Conservation (phyloP, 2,113 vertebrate species). For the Tachysurus fulvidraco region DNA sequence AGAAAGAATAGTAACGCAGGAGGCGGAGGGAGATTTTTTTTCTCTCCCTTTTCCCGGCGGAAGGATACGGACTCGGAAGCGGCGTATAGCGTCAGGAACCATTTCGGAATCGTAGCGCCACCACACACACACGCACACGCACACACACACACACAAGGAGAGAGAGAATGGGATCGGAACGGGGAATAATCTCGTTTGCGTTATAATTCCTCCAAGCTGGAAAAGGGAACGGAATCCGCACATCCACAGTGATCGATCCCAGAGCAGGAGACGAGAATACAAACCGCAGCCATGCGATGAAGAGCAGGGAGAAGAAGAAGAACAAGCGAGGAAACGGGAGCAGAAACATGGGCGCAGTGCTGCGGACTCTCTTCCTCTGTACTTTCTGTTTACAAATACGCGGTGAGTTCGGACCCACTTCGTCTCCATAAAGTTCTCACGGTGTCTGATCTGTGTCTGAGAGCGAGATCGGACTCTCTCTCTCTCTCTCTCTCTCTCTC, state of each 20-base stretch:
- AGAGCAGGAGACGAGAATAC: conserved; percentile 46
- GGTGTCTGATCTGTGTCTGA: not conserved
- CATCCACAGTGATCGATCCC: not conserved
- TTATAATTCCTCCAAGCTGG: not conserved
- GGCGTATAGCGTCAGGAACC: conserved; percentile 64
- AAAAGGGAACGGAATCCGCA: not conserved
- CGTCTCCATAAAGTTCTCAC: no score
- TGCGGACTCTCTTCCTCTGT: conserved; percentile 84
- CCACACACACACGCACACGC: not conserved
- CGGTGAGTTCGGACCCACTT: conserved; percentile 73
- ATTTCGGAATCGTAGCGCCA: conserved; percentile 59
- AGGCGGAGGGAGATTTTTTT: conserved; percentile 57
- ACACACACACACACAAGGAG: not conserved
- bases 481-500: no score
- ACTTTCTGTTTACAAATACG: conserved; percentile 82
- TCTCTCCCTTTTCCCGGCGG: conserved; percentile 59
- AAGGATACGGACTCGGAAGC: conserved; percentile 68
- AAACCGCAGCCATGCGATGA: conserved; percentile 67
- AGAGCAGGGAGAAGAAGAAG: conserved; percentile 52
- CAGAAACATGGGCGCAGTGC: conserved; percentile 84
- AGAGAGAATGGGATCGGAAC: conserved; percentile 56
- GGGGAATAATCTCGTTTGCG: conserved; percentile 42
- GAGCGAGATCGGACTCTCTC: not conserved
- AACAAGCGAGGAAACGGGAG: conserved; percentile 55
- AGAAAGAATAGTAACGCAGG: not conserved